Base-by-base conservation (phyloP, 2,888 invertebrate genomes). In the Tortricodes alternella region DNA sequence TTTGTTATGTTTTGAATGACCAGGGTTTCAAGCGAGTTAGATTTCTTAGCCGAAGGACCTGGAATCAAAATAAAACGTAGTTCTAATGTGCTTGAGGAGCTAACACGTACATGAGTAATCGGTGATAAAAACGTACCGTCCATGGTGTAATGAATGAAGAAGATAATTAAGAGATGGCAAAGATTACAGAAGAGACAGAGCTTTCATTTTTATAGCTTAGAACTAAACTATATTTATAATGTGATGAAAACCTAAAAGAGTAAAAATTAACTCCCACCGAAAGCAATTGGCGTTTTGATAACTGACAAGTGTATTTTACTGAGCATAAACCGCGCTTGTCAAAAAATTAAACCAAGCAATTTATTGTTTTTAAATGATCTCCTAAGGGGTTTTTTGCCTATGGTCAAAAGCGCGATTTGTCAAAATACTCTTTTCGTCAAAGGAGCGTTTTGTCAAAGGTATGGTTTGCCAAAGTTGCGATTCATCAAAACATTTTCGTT, bases 1-100 rank as follows among this genome's bases (percentile, higher is more conserved):
- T 87, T 85, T 52, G 75, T 81, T 69, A 80, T 88, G 66, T 83
- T 89, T 68, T 80, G 82, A 61, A 88, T 85, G 1, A 87, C 81
- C 56, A 89, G 70, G 6, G 78, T 82, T 66, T 89, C 87, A 15
- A 88, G 68, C 15, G 86, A 85, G 52, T 78, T 74, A 58, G 87
- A 85, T 74, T 86, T 87, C 59, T 84, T 87, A 37, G 82, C 72
- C 58, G 85, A 76, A 60, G 78, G 61, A 21, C 82, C 89, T 89
- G 66, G 35, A 76, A 76, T 58, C 29, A 23, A 60, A 52, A 55
- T 50, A 44, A 27, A 46, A 46, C 18, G 2, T 13, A 1, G 9
- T 39, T 35, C 19, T 39, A 46, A 16, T 23, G n/a, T 4, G 9
- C 13, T 58, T 21, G 7, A 16, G 18, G n/a, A 8, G n/a, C 4